Conservation (phyloP, 2,888 invertebrate genomes). For the Mythimna impura region DNA sequence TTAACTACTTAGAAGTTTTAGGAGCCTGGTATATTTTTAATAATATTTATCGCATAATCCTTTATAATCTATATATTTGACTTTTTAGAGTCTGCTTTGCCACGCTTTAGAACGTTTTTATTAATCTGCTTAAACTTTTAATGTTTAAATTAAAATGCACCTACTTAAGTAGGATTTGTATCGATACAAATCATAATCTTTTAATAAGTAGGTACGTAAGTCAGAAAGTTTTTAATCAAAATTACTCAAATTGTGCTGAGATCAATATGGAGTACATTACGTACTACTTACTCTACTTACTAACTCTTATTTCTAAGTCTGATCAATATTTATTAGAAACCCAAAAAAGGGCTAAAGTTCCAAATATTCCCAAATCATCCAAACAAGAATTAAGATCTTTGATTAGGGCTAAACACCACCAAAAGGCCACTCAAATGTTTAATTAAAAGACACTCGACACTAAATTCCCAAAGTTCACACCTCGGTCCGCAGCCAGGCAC, state of each 20-base stretch:
- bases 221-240: neutral
- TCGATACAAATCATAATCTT: neutral
- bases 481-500: neutral
- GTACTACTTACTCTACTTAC: too few relatives aligned
- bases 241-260: neutral
- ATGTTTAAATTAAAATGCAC: conserved; percentile 12
- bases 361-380: neutral
- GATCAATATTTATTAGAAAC: too few relatives aligned
- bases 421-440: neutral
- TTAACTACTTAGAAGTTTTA: conserved; percentile 11
- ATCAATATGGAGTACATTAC: too few relatives aligned
- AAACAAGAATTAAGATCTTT: neutral
- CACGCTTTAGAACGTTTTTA: conserved; percentile 19
- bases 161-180: conserved; percentile 5
- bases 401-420: neutral
- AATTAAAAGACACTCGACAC: conserved; percentile 23
- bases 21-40: neutral
- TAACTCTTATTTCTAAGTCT: too few relatives aligned
- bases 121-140: conserved; percentile 18
- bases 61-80: conserved; percentile 22
- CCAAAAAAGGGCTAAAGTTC: too few relatives aligned
- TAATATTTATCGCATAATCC: conserved; percentile 35
- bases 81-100: conserved; percentile 22
- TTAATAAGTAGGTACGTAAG: neutral
- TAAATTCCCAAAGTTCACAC: conserved; percentile 13